These are phyloP conservation scores for Rotaria magnacalcarata DNA, from an alignment of 2,888 invertebrate genomes.

Conservation along the genomic window DNA sequence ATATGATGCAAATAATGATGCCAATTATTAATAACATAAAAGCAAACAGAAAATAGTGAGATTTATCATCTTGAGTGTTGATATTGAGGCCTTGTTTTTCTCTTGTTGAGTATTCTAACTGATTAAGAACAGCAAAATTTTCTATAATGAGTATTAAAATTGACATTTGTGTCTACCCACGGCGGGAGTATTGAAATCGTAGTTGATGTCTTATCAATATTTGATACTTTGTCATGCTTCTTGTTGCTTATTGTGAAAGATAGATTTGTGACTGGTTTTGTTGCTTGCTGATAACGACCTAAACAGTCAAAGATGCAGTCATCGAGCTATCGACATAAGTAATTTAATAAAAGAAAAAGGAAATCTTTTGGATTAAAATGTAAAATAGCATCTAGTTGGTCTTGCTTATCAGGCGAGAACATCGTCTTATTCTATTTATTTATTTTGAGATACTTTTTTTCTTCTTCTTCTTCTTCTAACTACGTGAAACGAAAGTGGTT, in stretches of 20 bases:
- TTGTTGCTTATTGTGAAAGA: background rate
- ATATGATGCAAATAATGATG: background rate
- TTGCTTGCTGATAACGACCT: background rate
- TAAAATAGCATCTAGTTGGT: too few relatives aligned
- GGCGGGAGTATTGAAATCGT: background rate
- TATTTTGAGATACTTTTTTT: too few relatives aligned
- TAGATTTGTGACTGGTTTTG: background rate
- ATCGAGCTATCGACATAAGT: fast-evolving
- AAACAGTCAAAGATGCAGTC: too few relatives aligned
- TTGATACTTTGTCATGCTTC: background rate
- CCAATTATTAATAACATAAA: background rate
- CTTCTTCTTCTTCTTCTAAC: too few relatives aligned
- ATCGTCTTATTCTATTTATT: too few relatives aligned
- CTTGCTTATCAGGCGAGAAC: too few relatives aligned
- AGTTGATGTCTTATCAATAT: background rate
- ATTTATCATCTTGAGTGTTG: background rate
- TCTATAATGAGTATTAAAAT: background rate
- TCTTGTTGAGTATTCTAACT: background rate
- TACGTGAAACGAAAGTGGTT: too few relatives aligned
- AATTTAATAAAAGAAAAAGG: too few relatives aligned
- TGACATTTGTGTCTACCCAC: background rate
- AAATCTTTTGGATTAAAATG: too few relatives aligned
- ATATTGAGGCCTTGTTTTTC: background rate
- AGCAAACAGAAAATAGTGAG: background rate
- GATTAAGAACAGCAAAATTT: background rate